Base-by-base conservation (phyloP, 2,113 vertebrate species). In the Otus sunia region DNA sequence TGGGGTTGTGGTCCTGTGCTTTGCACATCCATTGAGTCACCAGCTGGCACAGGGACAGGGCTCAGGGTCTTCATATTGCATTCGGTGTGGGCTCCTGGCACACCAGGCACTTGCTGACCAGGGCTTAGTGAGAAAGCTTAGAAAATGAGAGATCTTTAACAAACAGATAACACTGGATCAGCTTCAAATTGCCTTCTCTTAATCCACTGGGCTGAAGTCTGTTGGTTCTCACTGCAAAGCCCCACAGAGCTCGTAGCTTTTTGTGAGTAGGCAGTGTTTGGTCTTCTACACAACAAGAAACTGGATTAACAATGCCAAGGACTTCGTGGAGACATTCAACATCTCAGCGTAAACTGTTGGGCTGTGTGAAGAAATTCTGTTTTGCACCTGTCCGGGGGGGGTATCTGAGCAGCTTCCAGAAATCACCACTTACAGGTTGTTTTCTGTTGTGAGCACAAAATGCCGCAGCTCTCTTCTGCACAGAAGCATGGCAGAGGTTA, bases 1-100 rank as follows among this genome's bases (percentile, higher is more conserved):
- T 0, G 0, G 63, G 21, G 52, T 55, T 21, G 26, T 8, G 72
- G 4, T 17, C 60, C 47, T 32, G 5, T 6, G 43, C 75, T 41
- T 19, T 50, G 86, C 45, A 6, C 3, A 2, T 10, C 86, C 37
- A 18, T 1, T 0, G 5, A 72, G 75, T 12, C 72, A 41, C 78
- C 43, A 29, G 32, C 77, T 83, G 71, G 60, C 82, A 59, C 3
- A 0, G 14, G 15, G 30, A 67, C 29, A 15, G 56, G 58, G 67
- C 79, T 68, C 23, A 13, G 71, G 62, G 43, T 13, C 55, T 43
- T 20, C 21, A 3, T 17, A 1, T 8, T 6, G 32, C n/a, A 5
- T 4, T 53, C 4, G 1, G 17, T 4, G 13, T 1, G 62, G 43
- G 10, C 30, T 94, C 25, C 74, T 71, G 74, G 37, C 60, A 43